Evolutionary conservation across 1,140 invertebrate species (phyloP), one percentile per base, ranked within the genome.

Genomic region (Whitmania pigra): DNA sequence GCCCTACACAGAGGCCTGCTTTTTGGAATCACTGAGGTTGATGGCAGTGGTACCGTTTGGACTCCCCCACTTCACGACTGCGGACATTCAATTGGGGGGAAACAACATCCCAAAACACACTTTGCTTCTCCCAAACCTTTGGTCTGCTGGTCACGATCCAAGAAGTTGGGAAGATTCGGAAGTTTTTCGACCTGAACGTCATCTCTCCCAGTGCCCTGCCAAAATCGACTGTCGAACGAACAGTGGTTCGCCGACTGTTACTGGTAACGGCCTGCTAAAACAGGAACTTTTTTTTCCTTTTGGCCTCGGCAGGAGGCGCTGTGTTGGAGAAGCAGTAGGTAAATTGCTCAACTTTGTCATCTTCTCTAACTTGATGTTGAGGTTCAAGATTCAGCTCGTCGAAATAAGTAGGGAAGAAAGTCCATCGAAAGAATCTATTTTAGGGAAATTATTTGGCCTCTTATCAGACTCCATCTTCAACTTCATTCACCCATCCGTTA

Each of bases 111-210:
- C 78, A n/a, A 75, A 78, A 71, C 77, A 77, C 49, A 77, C 80
- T 22, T 71, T 76, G 13, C 75, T 84, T 7, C 69, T 82, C 17
- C 71, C 76, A 25, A 80, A 83, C 69, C 72, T 80, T 27, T 77
- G 77, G 69, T 77, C 76, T 11, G 75, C 76, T 53, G 67, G 73
- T 22, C 76, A 75, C 29, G 82, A 83, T 75, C 74, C 77, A 0
- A 69, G 68, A 17, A 6, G 75, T 1, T 90, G 88, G 88, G 82
- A 83, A 2, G 85, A 89, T 78, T 88, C 89, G 0, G 81, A 88
- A 55, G 80, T 83, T 29, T 90, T 89, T 74, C 81, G 85, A 0
- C 88, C 89, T 0, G 88, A 89, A 75, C 80, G 89, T 69, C 83
- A 83, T 74, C 72, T 84, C 20, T 11, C 9, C 29, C 27, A 11